Evolutionary conservation across 2,113 vertebrate species (phyloP).

Genomic region (Myotis lucifugus): DNA sequence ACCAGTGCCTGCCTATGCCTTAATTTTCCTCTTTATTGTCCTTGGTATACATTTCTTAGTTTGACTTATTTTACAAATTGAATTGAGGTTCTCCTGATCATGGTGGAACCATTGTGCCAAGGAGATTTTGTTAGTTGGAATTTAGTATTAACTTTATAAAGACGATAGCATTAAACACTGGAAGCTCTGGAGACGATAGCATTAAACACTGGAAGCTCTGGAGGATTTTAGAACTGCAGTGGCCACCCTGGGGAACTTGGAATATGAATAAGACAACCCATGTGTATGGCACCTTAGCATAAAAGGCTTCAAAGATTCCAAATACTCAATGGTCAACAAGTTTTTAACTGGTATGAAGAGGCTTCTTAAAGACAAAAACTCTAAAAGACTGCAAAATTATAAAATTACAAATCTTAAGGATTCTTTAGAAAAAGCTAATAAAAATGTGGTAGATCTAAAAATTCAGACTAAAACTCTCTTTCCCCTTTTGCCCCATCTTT

Average conservation of each 20-base stretch:
- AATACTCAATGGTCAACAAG: background rate
- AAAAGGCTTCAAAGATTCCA: background rate
- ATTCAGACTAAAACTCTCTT: background rate
- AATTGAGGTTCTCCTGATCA: background rate
- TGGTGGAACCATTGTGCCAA: background rate
- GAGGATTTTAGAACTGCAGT: conserved; percentile 6
- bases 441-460: background rate
- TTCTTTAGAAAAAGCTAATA: background rate
- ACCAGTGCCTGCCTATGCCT: background rate
- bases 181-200: background rate
- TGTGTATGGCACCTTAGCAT: background rate
- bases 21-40: conserved; percentile 6
- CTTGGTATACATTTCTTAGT: background rate
- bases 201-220: background rate
- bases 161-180: background rate
- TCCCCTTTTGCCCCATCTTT: background rate
- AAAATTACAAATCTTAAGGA: background rate
- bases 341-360: background rate
- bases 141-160: background rate
- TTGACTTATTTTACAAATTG: background rate
- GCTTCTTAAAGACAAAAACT: background rate
- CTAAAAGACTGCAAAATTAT: background rate
- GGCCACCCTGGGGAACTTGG: background rate
- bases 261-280: background rate
- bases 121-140: background rate